Evolutionary conservation across 2,113 vertebrate genomes (phyloP), one percentile per base, ranked within the genome.

Genomic region (Pelobates fuscus): DNA sequence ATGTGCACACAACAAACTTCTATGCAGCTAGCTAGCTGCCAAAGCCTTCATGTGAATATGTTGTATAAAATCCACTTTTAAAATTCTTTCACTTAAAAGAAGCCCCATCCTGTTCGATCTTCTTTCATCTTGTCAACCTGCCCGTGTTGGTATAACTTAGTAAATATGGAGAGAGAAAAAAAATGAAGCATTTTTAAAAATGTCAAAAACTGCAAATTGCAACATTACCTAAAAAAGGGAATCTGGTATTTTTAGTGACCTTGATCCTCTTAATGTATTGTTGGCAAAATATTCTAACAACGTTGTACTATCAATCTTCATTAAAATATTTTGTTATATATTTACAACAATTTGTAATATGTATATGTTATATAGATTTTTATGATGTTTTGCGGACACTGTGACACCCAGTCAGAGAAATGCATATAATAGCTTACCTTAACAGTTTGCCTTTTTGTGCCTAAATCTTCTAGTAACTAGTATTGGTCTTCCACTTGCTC

Each of bases 401-500:
- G 52, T 10, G n/a, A 21, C 17, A 23, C 52, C 4, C 52, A 55
- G 21, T 21, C 0, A 21, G 52, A 37, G 32, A 37, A 37, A 37
- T 37, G 5, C 5, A 10, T 17, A 7, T 2, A 3, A 55, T 55
- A 10, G 21, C 46, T 17, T 52, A 41, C 14, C 4, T 5, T 52
- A 2, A 52, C 18, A 14, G 15, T 2, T 63, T 37, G 67, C 64
- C 64, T 75, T 67, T 41, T 55, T 75, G 63, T 75, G 72, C 72
- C 72, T 75, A 44, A 59, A 66, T 44, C 66, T 41, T 23, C 18
- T 44, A 11, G 58, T 60, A 59, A 67, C 63, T 67, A 46, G 63
- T 60, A 52, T 58, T 26, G n/a, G 72, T 75, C 72, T 75, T 75
- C 63, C 63, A 59, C 63, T 67, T 58, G 43, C 37, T 60, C 63